These are phyloP conservation scores for Naso thynnoides DNA, from an alignment of 2,797 vertebrate genomes.

Conservation along the genomic window DNA sequence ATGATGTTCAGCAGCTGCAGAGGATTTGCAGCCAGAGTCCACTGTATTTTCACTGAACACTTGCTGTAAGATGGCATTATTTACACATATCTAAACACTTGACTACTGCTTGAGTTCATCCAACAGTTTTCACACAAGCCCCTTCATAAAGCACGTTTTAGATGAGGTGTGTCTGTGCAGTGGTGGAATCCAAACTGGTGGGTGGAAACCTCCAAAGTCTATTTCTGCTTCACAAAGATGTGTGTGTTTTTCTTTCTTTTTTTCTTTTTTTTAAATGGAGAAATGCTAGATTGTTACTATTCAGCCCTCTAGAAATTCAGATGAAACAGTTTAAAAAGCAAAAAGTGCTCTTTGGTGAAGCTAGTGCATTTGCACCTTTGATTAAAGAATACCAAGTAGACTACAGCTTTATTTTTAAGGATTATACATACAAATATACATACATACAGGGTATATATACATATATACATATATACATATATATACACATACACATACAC, in stretches of 20 bases:
- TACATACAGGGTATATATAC: no score
- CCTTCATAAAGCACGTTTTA: neutral
- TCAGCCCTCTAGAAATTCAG: neutral
- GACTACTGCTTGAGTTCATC: neutral
- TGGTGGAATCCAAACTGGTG: neutral
- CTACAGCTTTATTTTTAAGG: neutral
- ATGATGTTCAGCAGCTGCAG: slow-evolving; percentile 22
- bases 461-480: no score
- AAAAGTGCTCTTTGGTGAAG: neutral
- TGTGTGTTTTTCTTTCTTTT: neutral
- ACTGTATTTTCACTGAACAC: slow-evolving; percentile 2
- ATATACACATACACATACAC: no score
- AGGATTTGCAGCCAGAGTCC: neutral
- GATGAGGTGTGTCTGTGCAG: neutral
- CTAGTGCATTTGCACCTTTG: neutral
- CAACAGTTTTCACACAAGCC: neutral
- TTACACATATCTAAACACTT: slow-evolving; percentile 21
- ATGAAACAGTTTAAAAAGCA: neutral
- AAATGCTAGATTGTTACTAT: neutral
- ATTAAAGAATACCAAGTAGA: neutral
- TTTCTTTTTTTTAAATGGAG: neutral
- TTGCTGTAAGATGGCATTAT: slow-evolving; percentile 17
- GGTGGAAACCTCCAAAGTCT: neutral
- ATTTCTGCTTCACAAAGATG: neutral
- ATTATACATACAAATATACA: no score